Evolutionary conservation across 1,140 invertebrate genomes (phyloP).

Genomic region (Agrypnia vestita): DNA sequence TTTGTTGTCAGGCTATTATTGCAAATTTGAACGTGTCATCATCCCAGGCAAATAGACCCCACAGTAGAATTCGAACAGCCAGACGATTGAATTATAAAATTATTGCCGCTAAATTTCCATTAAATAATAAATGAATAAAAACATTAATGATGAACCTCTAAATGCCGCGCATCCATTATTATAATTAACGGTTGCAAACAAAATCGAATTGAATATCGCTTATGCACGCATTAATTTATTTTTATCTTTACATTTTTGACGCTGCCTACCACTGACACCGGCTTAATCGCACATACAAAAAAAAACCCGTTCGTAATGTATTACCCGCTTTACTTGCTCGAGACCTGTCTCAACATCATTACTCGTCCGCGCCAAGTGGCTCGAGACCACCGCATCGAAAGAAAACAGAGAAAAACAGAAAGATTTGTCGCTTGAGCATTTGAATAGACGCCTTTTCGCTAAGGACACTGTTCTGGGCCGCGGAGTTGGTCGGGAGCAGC

Average conservation of each 20-base stretch:
- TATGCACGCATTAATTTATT: neutral
- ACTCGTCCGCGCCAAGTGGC: too few relatives aligned
- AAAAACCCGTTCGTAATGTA: constrained; percentile 21
- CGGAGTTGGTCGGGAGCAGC: neutral
- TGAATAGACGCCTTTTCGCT: neutral
- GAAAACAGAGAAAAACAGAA: neutral
- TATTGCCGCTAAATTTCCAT: too few relatives aligned
- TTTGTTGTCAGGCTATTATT: too few relatives aligned
- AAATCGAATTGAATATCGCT: too few relatives aligned
- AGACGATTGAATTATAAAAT: too few relatives aligned
- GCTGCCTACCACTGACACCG: neutral
- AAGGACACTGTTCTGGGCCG: neutral
- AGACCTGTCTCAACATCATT: neutral
- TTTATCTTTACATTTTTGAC: neutral
- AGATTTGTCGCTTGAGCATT: neutral
- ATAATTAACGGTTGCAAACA: too few relatives aligned
- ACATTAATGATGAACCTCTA: too few relatives aligned
- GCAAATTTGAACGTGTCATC: too few relatives aligned
- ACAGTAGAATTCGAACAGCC: too few relatives aligned
- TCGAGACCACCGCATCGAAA: neutral
- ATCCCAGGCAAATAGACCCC: too few relatives aligned
- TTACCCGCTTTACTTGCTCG: constrained; percentile 1
- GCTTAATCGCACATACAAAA: constrained; percentile 5
- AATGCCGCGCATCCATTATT: too few relatives aligned
- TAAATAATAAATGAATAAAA: too few relatives aligned